These are phyloP conservation scores for Acanthosepion esculentum DNA, from an alignment of 2,888 invertebrate species.

Conservation along the genomic window DNA sequence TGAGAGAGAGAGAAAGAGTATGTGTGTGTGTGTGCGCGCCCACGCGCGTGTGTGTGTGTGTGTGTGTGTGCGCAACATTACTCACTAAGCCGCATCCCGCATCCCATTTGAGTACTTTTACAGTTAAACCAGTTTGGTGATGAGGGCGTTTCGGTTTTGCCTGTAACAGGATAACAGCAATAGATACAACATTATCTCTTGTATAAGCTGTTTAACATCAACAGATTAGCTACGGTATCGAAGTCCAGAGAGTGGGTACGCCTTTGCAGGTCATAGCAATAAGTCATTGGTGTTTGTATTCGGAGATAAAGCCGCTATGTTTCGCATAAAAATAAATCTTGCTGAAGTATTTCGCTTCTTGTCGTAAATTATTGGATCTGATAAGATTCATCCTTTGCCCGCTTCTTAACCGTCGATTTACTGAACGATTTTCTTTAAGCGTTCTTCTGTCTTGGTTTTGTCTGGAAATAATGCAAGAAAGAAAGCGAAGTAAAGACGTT, in stretches of 20 bases:
- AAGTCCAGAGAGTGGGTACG: neutral
- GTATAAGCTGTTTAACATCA: constrained; percentile 14
- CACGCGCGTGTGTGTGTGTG: too few relatives aligned
- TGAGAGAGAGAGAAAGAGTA: too few relatives aligned
- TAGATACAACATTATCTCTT: neutral
- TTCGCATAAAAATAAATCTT: constrained; percentile 20
- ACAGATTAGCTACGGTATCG: constrained; percentile 13
- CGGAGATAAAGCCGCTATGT: neutral
- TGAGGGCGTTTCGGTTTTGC: neutral
- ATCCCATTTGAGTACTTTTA: neutral
- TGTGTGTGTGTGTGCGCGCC: too few relatives aligned
- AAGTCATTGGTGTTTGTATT: constrained; percentile 11
- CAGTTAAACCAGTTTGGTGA: neutral
- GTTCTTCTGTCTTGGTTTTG: neutral
- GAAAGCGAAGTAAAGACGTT: neutral
- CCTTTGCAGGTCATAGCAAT: neutral
- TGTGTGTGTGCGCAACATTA: neutral
- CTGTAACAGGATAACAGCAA: neutral
- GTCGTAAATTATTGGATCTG: neutral
- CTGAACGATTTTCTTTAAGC: neutral
- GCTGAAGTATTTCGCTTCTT: neutral
- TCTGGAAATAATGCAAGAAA: neutral
- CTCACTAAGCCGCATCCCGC: too few relatives aligned
- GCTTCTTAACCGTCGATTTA: neutral
- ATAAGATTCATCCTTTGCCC: neutral